Conservation (phyloP, 2,888 invertebrate species). For the Mythimna vitellina region DNA sequence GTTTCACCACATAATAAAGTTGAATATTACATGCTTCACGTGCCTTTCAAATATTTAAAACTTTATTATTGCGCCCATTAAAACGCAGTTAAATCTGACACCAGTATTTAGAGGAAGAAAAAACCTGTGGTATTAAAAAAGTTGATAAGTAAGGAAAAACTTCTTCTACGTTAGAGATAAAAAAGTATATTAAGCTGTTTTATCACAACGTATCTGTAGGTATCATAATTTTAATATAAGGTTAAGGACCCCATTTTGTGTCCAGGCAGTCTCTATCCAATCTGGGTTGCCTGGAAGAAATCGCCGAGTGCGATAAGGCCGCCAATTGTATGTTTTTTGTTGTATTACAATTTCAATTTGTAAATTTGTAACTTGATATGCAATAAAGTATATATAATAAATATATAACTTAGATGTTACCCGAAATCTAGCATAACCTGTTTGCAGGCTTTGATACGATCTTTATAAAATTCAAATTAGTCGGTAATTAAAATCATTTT, state of each 20-base stretch:
- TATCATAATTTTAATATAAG: constrained; percentile 40
- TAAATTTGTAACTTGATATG: too few species aligned
- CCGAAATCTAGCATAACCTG: constrained; percentile 38
- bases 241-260: too few species aligned
- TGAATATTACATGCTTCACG: constrained; percentile 70
- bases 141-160: constrained; percentile 36
- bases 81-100: constrained; percentile 76
- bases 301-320: too few species aligned
- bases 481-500: constrained; percentile 39
- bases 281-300: too few species aligned
- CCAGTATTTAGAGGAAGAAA: constrained; percentile 54
- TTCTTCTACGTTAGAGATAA: constrained; percentile 22
- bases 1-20: constrained; percentile 78
- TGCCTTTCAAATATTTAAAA: constrained; percentile 70
- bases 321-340: too few species aligned
- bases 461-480: constrained; percentile 42
- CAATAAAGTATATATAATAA: too few species aligned
- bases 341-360: too few species aligned
- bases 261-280: too few species aligned
- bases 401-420: constrained; percentile 34
- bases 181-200: constrained; percentile 34
- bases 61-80: constrained; percentile 77
- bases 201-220: constrained; percentile 41
- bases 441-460: constrained; percentile 50
- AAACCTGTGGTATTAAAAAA: constrained; percentile 29